Evolutionary conservation across 2,113 vertebrate genomes (phyloP).

Genomic region (Cyanoliseus patagonus): DNA sequence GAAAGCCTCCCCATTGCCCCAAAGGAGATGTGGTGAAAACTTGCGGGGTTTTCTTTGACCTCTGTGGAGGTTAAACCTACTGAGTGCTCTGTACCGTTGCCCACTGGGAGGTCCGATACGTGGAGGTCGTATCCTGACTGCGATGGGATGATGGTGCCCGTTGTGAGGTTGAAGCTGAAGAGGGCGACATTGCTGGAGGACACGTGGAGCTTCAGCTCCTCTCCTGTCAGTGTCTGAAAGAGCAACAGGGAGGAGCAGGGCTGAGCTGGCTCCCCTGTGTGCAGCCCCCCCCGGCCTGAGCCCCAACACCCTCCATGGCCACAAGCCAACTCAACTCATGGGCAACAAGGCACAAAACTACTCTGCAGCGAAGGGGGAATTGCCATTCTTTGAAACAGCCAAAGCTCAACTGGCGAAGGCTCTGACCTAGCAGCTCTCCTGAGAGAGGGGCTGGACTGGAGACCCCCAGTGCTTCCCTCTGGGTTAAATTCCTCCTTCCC

Average conservation of each 20-base stretch:
- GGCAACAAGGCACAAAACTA: background rate
- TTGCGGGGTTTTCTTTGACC: background rate
- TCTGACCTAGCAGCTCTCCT: background rate
- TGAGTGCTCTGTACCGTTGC: constrained; percentile 54
- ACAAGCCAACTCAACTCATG: background rate
- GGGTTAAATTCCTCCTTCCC: background rate
- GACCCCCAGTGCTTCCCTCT: background rate
- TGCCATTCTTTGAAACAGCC: background rate
- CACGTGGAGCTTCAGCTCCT: constrained; percentile 90
- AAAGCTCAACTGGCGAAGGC: background rate
- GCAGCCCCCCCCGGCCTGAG: background rate
- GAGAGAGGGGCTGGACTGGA: background rate
- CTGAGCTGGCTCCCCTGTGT: background rate
- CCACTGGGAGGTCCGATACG: constrained; percentile 29
- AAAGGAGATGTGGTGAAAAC: background rate
- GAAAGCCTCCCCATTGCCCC: background rate
- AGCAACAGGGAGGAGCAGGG: background rate
- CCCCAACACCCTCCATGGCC: background rate
- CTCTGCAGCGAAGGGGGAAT: background rate
- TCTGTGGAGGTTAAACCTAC: constrained; percentile 20
- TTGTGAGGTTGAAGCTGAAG: constrained; percentile 79
- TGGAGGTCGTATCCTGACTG: constrained; percentile 82
- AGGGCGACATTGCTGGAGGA: constrained; percentile 78
- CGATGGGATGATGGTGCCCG: constrained; percentile 74
- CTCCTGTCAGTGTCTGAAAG: constrained; percentile 83